Percentiles rank a stretch among this genome's conserved stretches.
phyloP scores from a whole-genome alignment of 1,140 invertebrate species.

The Drosophila ercepeae region DNA sequence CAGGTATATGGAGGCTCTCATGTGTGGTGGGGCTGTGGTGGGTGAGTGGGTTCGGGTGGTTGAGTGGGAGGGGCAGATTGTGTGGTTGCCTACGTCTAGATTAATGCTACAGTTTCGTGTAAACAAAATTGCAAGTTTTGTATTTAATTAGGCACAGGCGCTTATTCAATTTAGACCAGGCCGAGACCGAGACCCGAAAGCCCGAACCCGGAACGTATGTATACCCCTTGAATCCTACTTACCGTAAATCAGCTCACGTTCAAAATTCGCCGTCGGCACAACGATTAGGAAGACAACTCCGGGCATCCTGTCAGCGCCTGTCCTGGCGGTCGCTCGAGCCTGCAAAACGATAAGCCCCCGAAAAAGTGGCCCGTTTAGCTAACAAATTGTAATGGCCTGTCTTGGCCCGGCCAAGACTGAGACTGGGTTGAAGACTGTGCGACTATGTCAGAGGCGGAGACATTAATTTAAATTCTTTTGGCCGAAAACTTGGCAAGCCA shows the following conservation, averaged over 20 bases:
- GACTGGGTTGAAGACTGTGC: neutral
- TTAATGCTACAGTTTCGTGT: constrained; percentile 50
- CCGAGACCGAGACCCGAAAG: no score
- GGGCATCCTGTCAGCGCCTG: constrained; percentile 68
- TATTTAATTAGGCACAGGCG: constrained; percentile 69
- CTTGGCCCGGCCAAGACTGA: neutral
- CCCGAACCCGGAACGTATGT: no score
- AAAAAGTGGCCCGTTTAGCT: constrained; percentile 58
- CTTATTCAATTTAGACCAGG: constrained; percentile 61
- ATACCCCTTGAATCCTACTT: constrained; percentile 30
- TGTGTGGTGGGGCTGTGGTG: neutral
- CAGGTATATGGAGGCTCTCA: constrained; percentile 13
- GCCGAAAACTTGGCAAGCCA: constrained; percentile 15
- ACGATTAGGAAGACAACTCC: constrained; percentile 87
- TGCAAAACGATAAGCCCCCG: constrained; percentile 44
- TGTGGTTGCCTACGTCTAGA: constrained; percentile 46
- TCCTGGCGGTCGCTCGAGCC: neutral
- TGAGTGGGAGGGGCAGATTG: constrained; percentile 20
- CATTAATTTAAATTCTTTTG: constrained; percentile 33
- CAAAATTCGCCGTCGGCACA: constrained; percentile 86
- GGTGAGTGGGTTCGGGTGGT: neutral
- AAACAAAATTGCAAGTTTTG: constrained; percentile 74
- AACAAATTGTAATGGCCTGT: constrained; percentile 43
- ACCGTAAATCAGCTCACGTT: constrained; percentile 85
- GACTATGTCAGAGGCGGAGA: neutral